Percentiles rank a stretch among this genome's conserved stretches.
Evolutionary conservation across 1,140 invertebrate species (phyloP).

Genomic region (Tenebrio molitor): DNA sequence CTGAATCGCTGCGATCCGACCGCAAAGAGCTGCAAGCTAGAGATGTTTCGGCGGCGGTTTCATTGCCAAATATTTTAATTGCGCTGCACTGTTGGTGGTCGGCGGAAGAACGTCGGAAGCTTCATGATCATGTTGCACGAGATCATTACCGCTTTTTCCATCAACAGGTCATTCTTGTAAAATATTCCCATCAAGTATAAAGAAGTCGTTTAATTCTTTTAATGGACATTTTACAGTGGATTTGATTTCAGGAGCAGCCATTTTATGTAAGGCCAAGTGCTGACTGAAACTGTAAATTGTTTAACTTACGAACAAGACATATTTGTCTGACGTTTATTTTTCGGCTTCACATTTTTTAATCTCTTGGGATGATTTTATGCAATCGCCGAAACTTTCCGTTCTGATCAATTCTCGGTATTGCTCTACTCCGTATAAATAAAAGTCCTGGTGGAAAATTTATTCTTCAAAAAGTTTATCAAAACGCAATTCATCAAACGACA

Average conservation of each 20-base stretch:
- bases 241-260: not conserved
- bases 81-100: conserved; percentile 11
- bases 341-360: too few relatives aligned
- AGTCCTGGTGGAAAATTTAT: too few relatives aligned
- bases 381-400: too few relatives aligned
- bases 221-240: not conserved
- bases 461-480: too few relatives aligned
- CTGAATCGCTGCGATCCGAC: conserved; percentile 16
- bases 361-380: too few relatives aligned
- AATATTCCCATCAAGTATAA: not conserved
- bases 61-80: conserved; percentile 32
- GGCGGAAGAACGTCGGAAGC: not conserved
- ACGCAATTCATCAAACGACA: too few relatives aligned
- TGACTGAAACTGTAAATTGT: not conserved
- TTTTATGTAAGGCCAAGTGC: not conserved
- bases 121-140: not conserved
- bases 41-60: not conserved
- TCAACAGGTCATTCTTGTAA: not conserved
- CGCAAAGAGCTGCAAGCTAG: conserved; percentile 5
- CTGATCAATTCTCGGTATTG: too few relatives aligned
- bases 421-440: too few relatives aligned
- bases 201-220: not conserved
- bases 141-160: not conserved
- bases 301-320: not conserved
- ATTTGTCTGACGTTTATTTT: not conserved